Evolutionary conservation across 2,797 vertebrate genomes (phyloP).

Genomic region (Chelon labrosus): DNA sequence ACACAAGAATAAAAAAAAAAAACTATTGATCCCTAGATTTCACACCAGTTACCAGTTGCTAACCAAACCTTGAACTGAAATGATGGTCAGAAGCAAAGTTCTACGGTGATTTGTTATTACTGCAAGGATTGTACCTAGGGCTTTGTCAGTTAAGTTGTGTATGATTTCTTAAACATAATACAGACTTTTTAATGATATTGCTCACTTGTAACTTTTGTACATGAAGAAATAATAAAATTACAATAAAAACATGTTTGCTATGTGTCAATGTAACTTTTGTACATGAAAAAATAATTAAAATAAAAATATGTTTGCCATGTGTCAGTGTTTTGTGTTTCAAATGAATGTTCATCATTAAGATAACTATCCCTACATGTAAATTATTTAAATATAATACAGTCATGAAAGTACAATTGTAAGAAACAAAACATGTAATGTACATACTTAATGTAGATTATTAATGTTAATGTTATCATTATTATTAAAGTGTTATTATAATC

Average conservation of each 20-base stretch:
- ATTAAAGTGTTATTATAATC: too few relatives aligned
- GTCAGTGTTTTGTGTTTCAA: slow-evolving; percentile 7
- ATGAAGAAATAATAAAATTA: neutral
- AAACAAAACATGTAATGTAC: too few relatives aligned
- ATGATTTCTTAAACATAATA: slow-evolving; percentile 11
- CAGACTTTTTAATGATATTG: slow-evolving; percentile 8
- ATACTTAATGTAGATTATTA: too few relatives aligned
- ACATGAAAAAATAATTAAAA: slow-evolving; percentile 18
- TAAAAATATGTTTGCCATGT: slow-evolving; percentile 41
- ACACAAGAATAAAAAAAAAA: neutral
- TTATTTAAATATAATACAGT: too few relatives aligned
- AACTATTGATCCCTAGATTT: neutral
- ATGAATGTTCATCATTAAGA: neutral
- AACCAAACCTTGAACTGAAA: neutral
- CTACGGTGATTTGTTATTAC: too few relatives aligned
- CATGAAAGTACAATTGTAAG: too few relatives aligned
- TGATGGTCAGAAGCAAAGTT: neutral
- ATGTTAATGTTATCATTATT: too few relatives aligned
- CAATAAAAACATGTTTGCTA: slow-evolving; percentile 51
- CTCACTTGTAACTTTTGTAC: neutral
- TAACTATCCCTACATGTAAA: neutral
- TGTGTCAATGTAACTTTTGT: neutral
- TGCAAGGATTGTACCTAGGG: neutral
- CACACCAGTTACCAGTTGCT: neutral
- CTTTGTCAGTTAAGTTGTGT: neutral